Evolutionary conservation across 2,888 invertebrate species (phyloP).

Genomic region (Galerucella nymphaeae): DNA sequence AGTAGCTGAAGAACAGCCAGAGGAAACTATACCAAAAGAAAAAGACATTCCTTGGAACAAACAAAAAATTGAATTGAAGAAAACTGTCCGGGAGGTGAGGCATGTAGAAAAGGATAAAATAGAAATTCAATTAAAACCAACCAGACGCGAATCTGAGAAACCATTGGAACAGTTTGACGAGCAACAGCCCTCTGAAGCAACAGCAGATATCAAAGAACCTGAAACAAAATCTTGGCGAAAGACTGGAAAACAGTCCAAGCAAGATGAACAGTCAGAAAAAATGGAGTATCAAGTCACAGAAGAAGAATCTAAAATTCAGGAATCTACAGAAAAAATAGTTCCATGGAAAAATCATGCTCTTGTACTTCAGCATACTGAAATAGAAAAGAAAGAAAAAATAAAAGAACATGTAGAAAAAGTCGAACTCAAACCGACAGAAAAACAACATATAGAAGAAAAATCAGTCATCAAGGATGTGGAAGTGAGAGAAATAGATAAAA

Average conservation of each 20-base stretch:
- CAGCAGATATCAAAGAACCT: constrained; percentile 7
- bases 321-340: constrained; percentile 54
- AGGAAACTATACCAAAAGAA: constrained; percentile 56
- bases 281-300: constrained; percentile 42
- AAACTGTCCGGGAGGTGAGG: constrained; percentile 58
- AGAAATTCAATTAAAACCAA: constrained; percentile 44
- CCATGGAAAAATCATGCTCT: constrained; percentile 75
- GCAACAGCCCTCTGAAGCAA: neutral
- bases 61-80: constrained; percentile 69
- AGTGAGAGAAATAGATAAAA: neutral
- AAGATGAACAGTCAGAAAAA: constrained; percentile 8
- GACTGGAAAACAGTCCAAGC: constrained; percentile 10
- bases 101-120: constrained; percentile 58
- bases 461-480: constrained; percentile 55
- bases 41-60: constrained; percentile 69
- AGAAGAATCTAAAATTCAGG: constrained; percentile 26
- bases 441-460: constrained; percentile 41
- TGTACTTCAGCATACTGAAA: constrained; percentile 64
- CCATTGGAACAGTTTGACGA: neutral
- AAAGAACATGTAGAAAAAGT: constrained; percentile 53
- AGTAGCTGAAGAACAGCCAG: constrained; percentile 52
- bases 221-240: constrained; percentile 35
- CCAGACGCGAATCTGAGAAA: constrained; percentile 47
- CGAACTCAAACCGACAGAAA: constrained; percentile 20
- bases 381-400: constrained; percentile 64